These are phyloP conservation scores for Syngnathoides biaculeatus DNA, from an alignment of 2,113 vertebrate species.

Conservation along the genomic window DNA sequence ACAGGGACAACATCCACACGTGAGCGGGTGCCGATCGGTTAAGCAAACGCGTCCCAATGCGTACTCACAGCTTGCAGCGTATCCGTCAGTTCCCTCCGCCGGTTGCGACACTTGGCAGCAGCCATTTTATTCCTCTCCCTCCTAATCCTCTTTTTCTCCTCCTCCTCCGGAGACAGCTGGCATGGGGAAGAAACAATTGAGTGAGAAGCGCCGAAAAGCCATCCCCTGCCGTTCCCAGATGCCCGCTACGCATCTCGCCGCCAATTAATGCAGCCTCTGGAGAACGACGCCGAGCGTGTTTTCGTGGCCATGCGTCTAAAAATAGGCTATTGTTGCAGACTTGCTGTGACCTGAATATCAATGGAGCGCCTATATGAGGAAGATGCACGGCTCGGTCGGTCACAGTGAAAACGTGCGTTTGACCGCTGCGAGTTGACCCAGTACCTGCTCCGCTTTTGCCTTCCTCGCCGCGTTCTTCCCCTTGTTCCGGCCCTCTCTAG, in stretches of 20 bases:
- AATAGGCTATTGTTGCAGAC: slow-evolving; percentile 80
- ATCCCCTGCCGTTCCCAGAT: slow-evolving; percentile 36
- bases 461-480: slow-evolving; percentile 83
- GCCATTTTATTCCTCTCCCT: slow-evolving; percentile 99
- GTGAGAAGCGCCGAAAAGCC: slow-evolving; percentile 46
- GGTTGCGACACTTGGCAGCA: slow-evolving; percentile 95
- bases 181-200: slow-evolving; percentile 39
- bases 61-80: slow-evolving; percentile 91
- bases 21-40: slow-evolving; percentile 35
- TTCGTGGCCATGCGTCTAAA: slow-evolving; percentile 74
- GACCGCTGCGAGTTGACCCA: slow-evolving; percentile 35
- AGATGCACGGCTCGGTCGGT: slow-evolving; percentile 57
- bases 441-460: slow-evolving; percentile 90
- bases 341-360: slow-evolving; percentile 78
- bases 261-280: slow-evolving; percentile 29
- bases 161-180: slow-evolving; percentile 93
- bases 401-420: slow-evolving; percentile 11
- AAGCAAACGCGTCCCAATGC: slow-evolving; percentile 48
- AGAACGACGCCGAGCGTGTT: slow-evolving; percentile 59
- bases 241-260: slow-evolving; percentile 33
- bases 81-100: slow-evolving; percentile 91
- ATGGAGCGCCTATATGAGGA: slow-evolving; percentile 58
- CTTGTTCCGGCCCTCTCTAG: slow-evolving; percentile 73
- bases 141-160: slow-evolving; percentile 90
- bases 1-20: slow-evolving; percentile 24